phyloP scores from a whole-genome alignment of 2,113 vertebrate species.

The Onychorhynchus coronatus region DNA sequence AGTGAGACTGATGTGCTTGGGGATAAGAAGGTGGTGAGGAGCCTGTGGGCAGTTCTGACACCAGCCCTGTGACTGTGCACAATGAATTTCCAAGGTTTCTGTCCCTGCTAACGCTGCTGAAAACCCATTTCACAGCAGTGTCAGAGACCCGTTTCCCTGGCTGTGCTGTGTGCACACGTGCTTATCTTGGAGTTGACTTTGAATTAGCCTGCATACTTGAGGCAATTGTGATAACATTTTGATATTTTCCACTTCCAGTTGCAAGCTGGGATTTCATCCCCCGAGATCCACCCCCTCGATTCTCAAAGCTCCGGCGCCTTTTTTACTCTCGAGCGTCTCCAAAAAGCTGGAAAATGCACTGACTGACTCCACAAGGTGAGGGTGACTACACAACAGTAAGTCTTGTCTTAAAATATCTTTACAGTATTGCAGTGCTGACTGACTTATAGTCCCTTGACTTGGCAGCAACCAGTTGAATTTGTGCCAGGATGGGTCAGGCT shows the following conservation, averaged over 20 bases:
- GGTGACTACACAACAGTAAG: background rate
- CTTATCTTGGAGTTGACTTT: constrained; percentile 27
- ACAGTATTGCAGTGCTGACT: background rate
- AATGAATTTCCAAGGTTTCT: background rate
- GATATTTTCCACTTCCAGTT: constrained; percentile 42
- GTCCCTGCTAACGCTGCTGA: background rate
- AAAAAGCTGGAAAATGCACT: background rate
- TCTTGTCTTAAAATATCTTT: constrained; percentile 26
- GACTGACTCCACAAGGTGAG: background rate
- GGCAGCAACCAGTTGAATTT: background rate
- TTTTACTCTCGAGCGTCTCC: background rate
- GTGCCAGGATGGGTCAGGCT: constrained; percentile 3
- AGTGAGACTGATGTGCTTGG: background rate
- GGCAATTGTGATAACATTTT: constrained; percentile 36
- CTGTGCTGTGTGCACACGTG: background rate
- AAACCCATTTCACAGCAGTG: background rate
- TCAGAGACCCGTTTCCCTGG: background rate
- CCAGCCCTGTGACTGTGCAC: background rate
- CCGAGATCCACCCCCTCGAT: constrained; percentile 1
- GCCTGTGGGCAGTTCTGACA: background rate
- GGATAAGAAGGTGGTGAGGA: background rate
- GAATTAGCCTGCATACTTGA: constrained; percentile 22
- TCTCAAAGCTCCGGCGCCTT: background rate
- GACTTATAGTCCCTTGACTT: background rate
- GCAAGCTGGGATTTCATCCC: constrained; percentile 30